These are phyloP conservation scores for Eclectus roratus DNA, from an alignment of 2,113 vertebrate species.

Conservation along the genomic window DNA sequence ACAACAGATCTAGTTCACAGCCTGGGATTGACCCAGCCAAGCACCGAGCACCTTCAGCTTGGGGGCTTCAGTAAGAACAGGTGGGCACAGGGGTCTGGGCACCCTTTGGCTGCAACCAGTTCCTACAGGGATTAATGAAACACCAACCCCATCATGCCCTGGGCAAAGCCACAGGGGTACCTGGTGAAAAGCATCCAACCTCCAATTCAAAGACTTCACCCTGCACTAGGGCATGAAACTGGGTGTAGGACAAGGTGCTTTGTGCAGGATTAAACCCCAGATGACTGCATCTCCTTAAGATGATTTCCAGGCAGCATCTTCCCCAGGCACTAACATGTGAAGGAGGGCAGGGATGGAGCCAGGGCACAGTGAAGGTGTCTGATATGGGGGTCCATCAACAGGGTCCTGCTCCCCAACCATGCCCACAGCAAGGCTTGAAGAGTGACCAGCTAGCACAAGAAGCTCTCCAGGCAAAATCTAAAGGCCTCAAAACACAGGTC, in stretches of 20 bases:
- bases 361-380: rapidly evolving
- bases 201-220: background rate
- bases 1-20: background rate
- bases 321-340: background rate
- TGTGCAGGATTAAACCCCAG: background rate
- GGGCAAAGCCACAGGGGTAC: background rate
- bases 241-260: background rate
- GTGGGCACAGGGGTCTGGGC: background rate
- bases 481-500: background rate
- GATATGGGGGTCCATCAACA: rapidly evolving
- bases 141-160: background rate
- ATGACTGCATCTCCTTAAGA: background rate
- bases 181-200: background rate
- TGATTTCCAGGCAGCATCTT: background rate
- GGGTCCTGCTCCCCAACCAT: rapidly evolving
- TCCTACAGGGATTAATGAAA: background rate
- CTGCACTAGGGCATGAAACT: background rate
- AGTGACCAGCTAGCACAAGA: rapidly evolving
- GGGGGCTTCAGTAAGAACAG: rapidly evolving
- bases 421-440: too few relatives aligned
- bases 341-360: background rate
- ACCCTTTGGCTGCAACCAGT: background rate
- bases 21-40: background rate
- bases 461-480: background rate
- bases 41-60: background rate